Conservation (phyloP, 37 sponge, comb jelly and placozoan genomes). For the Haliclona indistincta region DNA sequence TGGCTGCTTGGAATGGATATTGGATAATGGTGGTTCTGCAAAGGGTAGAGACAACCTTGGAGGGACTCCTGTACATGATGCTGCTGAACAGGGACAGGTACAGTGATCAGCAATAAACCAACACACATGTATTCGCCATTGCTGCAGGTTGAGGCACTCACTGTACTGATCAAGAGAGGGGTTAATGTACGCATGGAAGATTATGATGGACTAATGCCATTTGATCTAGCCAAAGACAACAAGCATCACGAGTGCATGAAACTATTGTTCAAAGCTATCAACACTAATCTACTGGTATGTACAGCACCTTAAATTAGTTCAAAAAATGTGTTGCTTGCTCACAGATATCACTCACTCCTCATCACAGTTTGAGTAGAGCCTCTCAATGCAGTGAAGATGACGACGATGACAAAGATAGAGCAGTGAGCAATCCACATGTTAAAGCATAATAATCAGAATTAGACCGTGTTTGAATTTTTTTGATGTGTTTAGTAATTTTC, state of each 20-base stretch:
- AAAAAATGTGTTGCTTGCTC: not conserved
- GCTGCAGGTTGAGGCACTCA: slow-evolving; percentile 37
- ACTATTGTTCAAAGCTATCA: slow-evolving; percentile 44
- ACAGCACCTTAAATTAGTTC: not conserved
- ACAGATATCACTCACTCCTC: slow-evolving; percentile 46
- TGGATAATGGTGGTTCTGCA: slow-evolving; percentile 63
- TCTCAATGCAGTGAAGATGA: slow-evolving; percentile 16
- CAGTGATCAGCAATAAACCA: not conserved
- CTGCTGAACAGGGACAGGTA: slow-evolving; percentile 90
- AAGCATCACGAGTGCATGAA: slow-evolving; percentile 60
- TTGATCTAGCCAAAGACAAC: slow-evolving; percentile 77
- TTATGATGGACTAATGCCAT: slow-evolving; percentile 59
- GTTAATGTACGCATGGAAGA: slow-evolving; percentile 42
- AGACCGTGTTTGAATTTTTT: not conserved
- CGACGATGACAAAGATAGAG: too few species aligned
- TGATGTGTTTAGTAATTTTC: not conserved
- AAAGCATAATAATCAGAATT: not conserved
- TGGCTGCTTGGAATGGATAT: slow-evolving; percentile 70
- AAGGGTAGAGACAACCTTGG: slow-evolving; percentile 72
- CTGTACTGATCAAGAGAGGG: slow-evolving; percentile 50
- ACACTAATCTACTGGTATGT: slow-evolving; percentile 34
- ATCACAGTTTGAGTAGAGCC: slow-evolving; percentile 27
- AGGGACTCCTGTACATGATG: slow-evolving; percentile 86
- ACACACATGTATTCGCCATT: not conserved
- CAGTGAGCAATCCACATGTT: not conserved